Base-by-base conservation (phyloP, 2,113 vertebrate genomes). In the Pionites leucogaster region DNA sequence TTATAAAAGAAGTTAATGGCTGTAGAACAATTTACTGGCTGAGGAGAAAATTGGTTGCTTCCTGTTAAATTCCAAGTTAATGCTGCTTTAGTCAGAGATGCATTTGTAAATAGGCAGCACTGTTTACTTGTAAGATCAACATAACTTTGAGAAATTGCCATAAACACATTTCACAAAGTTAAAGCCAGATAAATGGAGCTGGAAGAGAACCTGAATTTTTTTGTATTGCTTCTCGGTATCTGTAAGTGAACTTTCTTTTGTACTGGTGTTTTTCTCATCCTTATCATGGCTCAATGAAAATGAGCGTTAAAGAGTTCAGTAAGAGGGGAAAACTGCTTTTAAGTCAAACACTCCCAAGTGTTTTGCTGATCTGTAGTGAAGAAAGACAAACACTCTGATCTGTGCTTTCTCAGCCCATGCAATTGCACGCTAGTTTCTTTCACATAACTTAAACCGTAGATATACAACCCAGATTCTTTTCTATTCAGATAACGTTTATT, bases 21-120 rank as follows among this genome's bases (percentile, higher is more conserved):
- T 92, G 20, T 67, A 35, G 50, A 90, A 50, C 42, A 67, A 29
- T 62, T 92, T 86, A 77, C 53, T 90, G 55, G 25, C 60, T 74
- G 33, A 83, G 42, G 60, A 93, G 80, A 86, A 92, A 82, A 88
- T 92, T 63, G 23, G 39, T 74, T 88, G 35, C 39, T 95, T 93
- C 60, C 53, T 71, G 39, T 85, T 88, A 88, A 96, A 77, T 86
- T 86, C 3, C 42, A 86, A 33, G 27, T 67, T 74, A 59, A 47
- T 83, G 50, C 72, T 94, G 13, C 68, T 77, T 70, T 33, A 82
- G 57, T 79, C 62, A 52, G 82, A 72, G n/a, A 41, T 18, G 1
- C 52, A 31, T 80, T 74, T 88, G 2, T 53, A 88, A 83, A 35
- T 39, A 71, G 64, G 55, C 60, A 86, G 42, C 27, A 25, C 27